Conservation (phyloP, 1,140 invertebrate genomes). For the Meloidogyne chitwoodi region DNA sequence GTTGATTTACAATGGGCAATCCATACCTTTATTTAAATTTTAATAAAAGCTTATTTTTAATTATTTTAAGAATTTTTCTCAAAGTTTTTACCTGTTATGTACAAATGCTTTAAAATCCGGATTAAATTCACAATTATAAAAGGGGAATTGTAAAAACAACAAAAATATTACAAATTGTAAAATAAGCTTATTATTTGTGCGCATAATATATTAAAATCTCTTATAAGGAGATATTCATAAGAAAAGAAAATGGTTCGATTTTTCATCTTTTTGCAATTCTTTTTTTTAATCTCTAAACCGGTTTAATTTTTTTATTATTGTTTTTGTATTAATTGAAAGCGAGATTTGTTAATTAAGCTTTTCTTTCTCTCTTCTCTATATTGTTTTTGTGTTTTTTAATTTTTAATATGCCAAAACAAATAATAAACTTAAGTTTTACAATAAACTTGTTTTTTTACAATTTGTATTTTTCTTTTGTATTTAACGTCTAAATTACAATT, state of each 20-base stretch:
- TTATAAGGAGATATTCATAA: not conserved
- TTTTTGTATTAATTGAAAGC: not conserved
- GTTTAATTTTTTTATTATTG: not conserved
- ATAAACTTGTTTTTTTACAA: too few species aligned
- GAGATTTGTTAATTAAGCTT: too few species aligned
- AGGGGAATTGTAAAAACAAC: not conserved
- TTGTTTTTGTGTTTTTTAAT: too few species aligned
- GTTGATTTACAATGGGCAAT: conserved; percentile 34
- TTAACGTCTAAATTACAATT: too few species aligned
- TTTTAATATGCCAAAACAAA: too few species aligned
- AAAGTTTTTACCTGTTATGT: conserved; percentile 24
- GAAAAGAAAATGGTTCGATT: not conserved
- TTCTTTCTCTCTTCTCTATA: too few species aligned
- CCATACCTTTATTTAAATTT: conserved; percentile 27
- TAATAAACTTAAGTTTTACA: too few species aligned
- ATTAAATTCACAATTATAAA: conserved; percentile 19
- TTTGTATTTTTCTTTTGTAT: too few species aligned
- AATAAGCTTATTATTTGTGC: not conserved
- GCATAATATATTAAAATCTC: not conserved
- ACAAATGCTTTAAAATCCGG: conserved; percentile 39
- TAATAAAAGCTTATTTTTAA: not conserved
- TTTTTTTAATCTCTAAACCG: not conserved
- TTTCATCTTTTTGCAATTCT: not conserved
- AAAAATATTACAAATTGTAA: not conserved
- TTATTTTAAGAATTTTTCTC: not conserved